Conservation (phyloP, 2,797 vertebrate genomes). For the Pangasius krempfi region DNA sequence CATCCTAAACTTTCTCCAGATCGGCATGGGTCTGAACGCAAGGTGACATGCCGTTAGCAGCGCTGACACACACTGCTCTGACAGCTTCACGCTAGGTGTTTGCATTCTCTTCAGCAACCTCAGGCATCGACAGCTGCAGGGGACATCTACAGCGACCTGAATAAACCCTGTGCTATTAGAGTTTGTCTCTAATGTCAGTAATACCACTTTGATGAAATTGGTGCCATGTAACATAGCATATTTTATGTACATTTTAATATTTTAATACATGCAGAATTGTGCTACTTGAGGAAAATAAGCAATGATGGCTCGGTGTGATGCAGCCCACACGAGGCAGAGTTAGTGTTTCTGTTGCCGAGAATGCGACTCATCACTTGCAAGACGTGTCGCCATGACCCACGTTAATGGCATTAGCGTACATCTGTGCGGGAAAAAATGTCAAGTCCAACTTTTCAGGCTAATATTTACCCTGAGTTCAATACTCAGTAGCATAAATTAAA, state of each 20-base stretch:
- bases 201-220: not conserved
- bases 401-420: not conserved
- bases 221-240: not conserved
- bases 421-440: not conserved
- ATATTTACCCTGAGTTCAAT: not conserved
- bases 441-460: not conserved
- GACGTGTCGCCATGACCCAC: not conserved
- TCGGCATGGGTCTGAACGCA: conserved; percentile 25
- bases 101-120: conserved; percentile 5
- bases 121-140: not conserved
- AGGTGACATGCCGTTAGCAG: conserved; percentile 33
- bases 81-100: conserved; percentile 21
- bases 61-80: not conserved
- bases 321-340: not conserved
- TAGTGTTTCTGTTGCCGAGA: not conserved
- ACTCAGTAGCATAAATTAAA: not conserved
- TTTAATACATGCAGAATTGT: not conserved
- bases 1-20: conserved; percentile 25
- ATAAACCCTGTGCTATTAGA: not conserved
- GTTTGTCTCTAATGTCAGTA: not conserved
- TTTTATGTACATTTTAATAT: no score
- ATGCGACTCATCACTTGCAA: not conserved
- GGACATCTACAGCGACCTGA: not conserved
- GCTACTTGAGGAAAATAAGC: not conserved
- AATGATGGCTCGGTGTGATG: not conserved